Evolutionary conservation across 2,113 vertebrate species (phyloP), one percentile per base, ranked within the genome.

Genomic region (Planiliza haematocheilus): DNA sequence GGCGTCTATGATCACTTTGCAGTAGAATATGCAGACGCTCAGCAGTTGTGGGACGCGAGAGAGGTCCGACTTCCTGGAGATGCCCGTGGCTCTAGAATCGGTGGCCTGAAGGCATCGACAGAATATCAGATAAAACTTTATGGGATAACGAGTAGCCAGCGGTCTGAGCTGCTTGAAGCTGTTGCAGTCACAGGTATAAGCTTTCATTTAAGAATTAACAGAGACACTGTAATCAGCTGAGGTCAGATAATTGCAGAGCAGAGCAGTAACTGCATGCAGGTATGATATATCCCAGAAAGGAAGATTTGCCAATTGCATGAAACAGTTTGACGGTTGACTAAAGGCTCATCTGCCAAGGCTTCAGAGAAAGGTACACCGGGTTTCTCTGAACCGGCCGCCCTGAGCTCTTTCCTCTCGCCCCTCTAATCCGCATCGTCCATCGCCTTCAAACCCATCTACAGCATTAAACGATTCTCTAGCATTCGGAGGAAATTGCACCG

Each of bases 141-240:
- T 53, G 92, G 90, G 66, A 21, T 86, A 71, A 85, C 63, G 52
- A 46, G 74, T 90, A 91, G 84, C 74, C 89, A 91, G 59, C 89
- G 83, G 72, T 88, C 91, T 53, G 82, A 61, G 1, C 83, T 88
- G 42, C 88, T 87, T 61, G 90, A 92, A 81, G 85, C 92, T 66
- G 86, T 90, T 70, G 88, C 91, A 61, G 82, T 91, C 45, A 93
- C 92, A 94, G 93, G 92, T 94, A 93, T 85, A 88, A 61, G 75
- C 37, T 74, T 82, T 39, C 66, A 37, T 85, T 79, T 80, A 50
- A 50, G 53, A 58, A 50, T 30, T 30, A 30, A 30, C 5, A 30
- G 24, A 30, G 24, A 30, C 24, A 3, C 24, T 30, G 5, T 30
- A 3, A 30, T 30, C 24, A 30, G 2, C 36, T 45, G 37, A 42